Evolutionary conservation across 2,113 vertebrate species (phyloP), one percentile per base, ranked within the genome.

Genomic region (Epinephelus lanceolatus): DNA sequence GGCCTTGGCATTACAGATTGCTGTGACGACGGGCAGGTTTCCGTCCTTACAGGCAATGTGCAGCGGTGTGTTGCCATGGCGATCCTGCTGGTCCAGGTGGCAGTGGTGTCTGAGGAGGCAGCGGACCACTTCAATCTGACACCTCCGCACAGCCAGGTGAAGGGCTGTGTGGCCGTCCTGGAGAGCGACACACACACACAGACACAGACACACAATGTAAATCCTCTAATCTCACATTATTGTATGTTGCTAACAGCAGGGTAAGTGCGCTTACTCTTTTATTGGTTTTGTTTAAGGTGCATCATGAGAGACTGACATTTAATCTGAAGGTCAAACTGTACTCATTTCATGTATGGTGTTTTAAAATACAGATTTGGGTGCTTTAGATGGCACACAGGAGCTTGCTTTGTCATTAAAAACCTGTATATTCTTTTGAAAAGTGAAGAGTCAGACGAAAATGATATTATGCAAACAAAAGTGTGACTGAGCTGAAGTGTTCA

Each of bases 1-100:
- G 76, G 97, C 98, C 71, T 86, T 95, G 68, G 97, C 96, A 47
- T 93, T 94, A 88, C 97, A 98, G 47, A 99, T 95, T 3, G 96
- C 94, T 67, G 91, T 92, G 89, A 98, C 97, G 18, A 99, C 92
- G 4, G 97, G 94, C 72, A 98, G 81, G 4, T 96, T 98, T n/a
- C 98, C 97, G 47, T 99, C 98, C 91, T 99, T 99, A 91, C 97
- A 98, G 82, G 98, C 98, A 76, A 99, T 96, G 1, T 99, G 98
- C 70, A 99, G 93, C 0, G 98, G 96, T 0, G 97, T 97, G 92
- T 99, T 99, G 67, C 98, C 98, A 14, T 99, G 97, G 88, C 97
- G 96, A 92, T 99, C 98, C 86, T 98, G 98, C 83, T 96, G 97
- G 94, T 99, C 96, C 19, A 97, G 91, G 30, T 93, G 92, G 80